Conservation (phyloP, 2,113 vertebrate genomes). For the Chionodraco myersi region DNA sequence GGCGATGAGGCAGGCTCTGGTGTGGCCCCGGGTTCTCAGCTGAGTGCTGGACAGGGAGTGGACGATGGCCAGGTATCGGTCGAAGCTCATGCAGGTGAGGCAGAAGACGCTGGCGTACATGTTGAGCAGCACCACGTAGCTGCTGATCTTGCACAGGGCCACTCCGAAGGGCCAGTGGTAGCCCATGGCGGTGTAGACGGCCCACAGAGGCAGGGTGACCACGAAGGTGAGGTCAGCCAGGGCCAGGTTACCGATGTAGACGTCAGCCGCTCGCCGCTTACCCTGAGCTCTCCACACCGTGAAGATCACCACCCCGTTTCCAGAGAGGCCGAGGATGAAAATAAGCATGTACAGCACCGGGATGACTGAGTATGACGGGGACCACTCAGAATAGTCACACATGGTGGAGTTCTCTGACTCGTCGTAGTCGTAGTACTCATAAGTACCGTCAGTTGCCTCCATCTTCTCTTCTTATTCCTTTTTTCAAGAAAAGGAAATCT, state of each 20-base stretch:
- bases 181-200: slow-evolving; percentile 86
- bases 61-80: slow-evolving; percentile 90
- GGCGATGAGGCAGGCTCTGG: slow-evolving; percentile 69
- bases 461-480: slow-evolving; percentile 44
- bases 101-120: slow-evolving; percentile 92
- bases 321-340: slow-evolving; percentile 89
- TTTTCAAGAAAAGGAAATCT: neutral
- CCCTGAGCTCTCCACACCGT: slow-evolving; percentile 86
- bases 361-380: slow-evolving; percentile 85
- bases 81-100: slow-evolving; percentile 89
- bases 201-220: slow-evolving; percentile 89
- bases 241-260: slow-evolving; percentile 90
- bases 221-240: slow-evolving; percentile 90
- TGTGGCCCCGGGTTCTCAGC: slow-evolving; percentile 80
- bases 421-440: slow-evolving; percentile 73
- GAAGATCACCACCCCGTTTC: slow-evolving; percentile 89
- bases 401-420: slow-evolving; percentile 70
- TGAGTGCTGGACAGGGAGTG: slow-evolving; percentile 85
- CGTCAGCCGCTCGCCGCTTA: slow-evolving; percentile 83
- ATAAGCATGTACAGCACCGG: slow-evolving; percentile 90
- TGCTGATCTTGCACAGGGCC: slow-evolving; percentile 89
- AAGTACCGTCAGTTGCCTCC: slow-evolving; percentile 37
- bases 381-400: slow-evolving; percentile 86
- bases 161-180: slow-evolving; percentile 91
- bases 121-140: slow-evolving; percentile 88